phyloP scores from a whole-genome alignment of 37 sponge, comb jelly and placozoan species.

The Eunapius fragilis region DNA sequence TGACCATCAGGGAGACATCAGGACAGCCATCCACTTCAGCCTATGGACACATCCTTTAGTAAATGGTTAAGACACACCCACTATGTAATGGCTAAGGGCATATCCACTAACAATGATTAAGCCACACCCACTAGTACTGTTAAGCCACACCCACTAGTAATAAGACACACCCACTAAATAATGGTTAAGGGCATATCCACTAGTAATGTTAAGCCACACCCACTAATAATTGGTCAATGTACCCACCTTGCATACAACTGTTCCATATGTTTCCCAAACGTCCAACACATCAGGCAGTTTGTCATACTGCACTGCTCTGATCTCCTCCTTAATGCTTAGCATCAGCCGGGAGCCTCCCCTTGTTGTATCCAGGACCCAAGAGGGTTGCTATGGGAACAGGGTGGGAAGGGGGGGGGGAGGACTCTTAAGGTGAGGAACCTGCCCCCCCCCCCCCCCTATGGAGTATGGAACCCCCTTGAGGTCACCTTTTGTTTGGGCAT shows the following conservation, averaged over 20 bases:
- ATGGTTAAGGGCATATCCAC: no score
- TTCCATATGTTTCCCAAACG: slow-evolving; percentile 78
- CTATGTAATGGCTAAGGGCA: no score
- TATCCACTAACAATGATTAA: no score
- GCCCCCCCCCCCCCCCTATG: no score
- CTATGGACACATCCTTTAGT: no score
- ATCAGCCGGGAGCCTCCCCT: slow-evolving; percentile 55
- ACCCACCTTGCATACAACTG: slow-evolving; percentile 80
- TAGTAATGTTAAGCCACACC: background rate
- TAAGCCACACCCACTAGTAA: no score
- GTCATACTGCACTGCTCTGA: slow-evolving; percentile 75
- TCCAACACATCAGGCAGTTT: slow-evolving; percentile 34
- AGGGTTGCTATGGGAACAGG: slow-evolving; percentile 63
- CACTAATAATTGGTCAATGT: no score
- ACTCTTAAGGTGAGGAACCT: no score
- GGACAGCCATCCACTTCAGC: slow-evolving; percentile 88
- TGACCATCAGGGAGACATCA: slow-evolving; percentile 72
- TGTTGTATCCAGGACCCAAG: slow-evolving; percentile 73
- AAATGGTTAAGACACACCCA: background rate
- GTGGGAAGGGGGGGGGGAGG: background rate
- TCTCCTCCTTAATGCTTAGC: slow-evolving; percentile 70
- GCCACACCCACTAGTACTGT: background rate
- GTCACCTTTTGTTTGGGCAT: slow-evolving; percentile 56
- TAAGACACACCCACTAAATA: background rate
- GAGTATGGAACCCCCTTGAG: background rate